Conservation (phyloP, 2,888 invertebrate genomes). For the Portevinia maculata region DNA sequence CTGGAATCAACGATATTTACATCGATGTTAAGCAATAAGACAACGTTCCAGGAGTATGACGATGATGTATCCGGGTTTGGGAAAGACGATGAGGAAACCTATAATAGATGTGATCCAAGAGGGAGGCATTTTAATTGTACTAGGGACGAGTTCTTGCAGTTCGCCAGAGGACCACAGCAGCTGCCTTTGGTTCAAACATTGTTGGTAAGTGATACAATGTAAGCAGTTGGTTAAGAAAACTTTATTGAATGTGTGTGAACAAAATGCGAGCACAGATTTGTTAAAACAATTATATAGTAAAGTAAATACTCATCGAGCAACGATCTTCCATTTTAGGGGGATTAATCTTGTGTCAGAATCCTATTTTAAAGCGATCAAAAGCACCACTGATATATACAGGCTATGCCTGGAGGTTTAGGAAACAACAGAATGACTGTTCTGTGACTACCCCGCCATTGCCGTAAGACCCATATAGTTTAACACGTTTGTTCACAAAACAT, state of each 20-base stretch:
- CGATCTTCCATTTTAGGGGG: no score
- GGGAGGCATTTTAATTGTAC: slow-evolving; percentile 84
- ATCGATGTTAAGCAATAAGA: slow-evolving; percentile 51
- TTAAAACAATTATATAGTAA: not conserved
- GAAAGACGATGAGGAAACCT: slow-evolving; percentile 75
- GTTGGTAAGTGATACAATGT: slow-evolving; percentile 78
- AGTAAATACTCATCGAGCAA: no score
- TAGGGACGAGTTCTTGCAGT: slow-evolving; percentile 85
- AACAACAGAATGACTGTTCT: no score
- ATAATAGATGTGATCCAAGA: slow-evolving; percentile 83
- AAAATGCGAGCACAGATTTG: not conserved
- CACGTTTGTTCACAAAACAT: no score
- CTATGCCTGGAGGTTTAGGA: no score
- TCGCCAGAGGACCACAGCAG: slow-evolving; percentile 86
- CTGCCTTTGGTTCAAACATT: slow-evolving; percentile 85
- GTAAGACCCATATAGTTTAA: no score
- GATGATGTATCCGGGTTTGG: slow-evolving; percentile 26
- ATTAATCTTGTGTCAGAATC: no score
- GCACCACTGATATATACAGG: no score
- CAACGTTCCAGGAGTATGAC: slow-evolving; percentile 25
- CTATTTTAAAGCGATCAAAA: no score
- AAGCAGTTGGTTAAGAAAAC: not conserved
- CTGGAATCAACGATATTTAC: slow-evolving; percentile 42
- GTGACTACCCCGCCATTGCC: no score
- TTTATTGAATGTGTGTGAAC: not conserved